Base-by-base conservation (phyloP, 2,888 invertebrate species). In the Elysia crispata region DNA sequence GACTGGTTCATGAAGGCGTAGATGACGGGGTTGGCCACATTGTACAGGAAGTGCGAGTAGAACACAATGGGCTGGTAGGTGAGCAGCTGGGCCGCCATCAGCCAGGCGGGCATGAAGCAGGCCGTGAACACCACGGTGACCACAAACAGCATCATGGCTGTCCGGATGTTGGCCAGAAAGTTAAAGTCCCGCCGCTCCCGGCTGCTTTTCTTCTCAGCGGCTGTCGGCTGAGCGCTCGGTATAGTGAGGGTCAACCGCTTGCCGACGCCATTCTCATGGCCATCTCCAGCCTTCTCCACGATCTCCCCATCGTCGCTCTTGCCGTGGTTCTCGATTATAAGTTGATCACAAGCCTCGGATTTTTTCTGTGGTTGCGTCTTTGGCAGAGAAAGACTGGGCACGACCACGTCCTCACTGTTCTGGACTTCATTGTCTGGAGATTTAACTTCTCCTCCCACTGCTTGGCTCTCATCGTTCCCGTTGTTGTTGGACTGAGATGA, bases 1-100 rank as follows among this genome's bases (percentile, higher is more conserved):
- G 90, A 90, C 80, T 90, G 88, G 87, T 92, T 92, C 88, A 92
- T 89, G 81, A 92, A 92, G 64, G 91, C 91, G 84, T 92, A 92
- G 70, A 92, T 92, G 77, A 92, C 88, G 0, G 92, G 91, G 85
- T 92, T 92, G 54, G 90, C 91, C 57, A 91, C 90, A 83, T 92
- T 91, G 84, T 92, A 92, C 67, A 90, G 86, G 81, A 91, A 92
- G 82, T 92, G 92, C 84, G 91, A 85, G 83, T 91, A 92, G 83
- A 92, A 92, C 20, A 92, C 85, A 41, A 90, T 86, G 49, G 86
- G 80, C 78, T 90, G 87, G 85, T 87, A 86, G 8, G 82, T 77
- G 6, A 91, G 84, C 49, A 90, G 81, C 64, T 84, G 49, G 23
- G 89, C 84, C 0, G 90, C 89, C 89, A 91, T 91, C 23, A 92